phyloP scores from a whole-genome alignment of 2,888 invertebrate species.

The Lepidochrysops patricia region DNA sequence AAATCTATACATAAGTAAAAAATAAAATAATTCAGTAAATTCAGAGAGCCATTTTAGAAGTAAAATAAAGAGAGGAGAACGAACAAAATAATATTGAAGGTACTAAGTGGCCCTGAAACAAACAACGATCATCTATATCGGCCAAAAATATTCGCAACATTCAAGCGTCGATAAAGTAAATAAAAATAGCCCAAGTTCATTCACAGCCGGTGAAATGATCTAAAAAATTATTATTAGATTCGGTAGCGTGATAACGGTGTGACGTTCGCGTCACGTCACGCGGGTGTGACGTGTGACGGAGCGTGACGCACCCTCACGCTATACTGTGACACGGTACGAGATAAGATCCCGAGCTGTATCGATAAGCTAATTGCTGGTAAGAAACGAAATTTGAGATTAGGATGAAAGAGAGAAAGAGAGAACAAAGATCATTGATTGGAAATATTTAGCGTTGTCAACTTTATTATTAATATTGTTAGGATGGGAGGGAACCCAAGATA shows the following conservation, averaged over 20 bases:
- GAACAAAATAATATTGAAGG: too few species aligned
- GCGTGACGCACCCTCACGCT: slow-evolving; percentile 38
- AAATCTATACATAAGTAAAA: too few species aligned
- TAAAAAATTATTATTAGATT: slow-evolving; percentile 11
- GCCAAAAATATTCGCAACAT: background rate
- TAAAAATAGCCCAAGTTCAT: background rate
- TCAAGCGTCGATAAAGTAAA: background rate
- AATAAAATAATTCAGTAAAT: too few species aligned
- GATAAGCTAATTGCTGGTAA: background rate
- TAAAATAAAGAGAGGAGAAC: too few species aligned
- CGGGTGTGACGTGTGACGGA: slow-evolving; percentile 33
- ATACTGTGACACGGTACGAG: slow-evolving; percentile 20
- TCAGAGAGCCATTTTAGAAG: too few species aligned
- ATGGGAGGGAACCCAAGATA: too few species aligned
- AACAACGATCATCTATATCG: too few species aligned
- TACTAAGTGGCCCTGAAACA: too few species aligned
- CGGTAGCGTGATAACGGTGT: slow-evolving; percentile 20
- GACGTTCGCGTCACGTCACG: slow-evolving; percentile 21
- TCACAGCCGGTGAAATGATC: background rate
- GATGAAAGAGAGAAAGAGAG: too few species aligned
- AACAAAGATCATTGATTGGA: too few species aligned
- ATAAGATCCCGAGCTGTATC: slow-evolving; percentile 20
- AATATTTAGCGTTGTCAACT: too few species aligned
- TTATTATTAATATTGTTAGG: too few species aligned
- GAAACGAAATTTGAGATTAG: background rate